Conservation (phyloP, 2,797 vertebrate genomes). For the Clarias platycephalus region DNA sequence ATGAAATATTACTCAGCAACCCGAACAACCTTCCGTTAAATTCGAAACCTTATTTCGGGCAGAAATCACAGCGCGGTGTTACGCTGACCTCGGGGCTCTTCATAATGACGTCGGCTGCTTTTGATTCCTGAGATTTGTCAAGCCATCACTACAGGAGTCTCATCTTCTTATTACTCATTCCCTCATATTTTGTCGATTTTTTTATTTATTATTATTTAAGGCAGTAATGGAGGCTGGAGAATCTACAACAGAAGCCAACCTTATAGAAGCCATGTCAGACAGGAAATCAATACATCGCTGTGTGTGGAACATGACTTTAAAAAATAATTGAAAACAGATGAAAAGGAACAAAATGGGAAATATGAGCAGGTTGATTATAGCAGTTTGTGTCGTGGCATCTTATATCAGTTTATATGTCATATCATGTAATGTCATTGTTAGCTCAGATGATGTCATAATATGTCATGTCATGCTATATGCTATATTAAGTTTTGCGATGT, state of each 20-base stretch:
- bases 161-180: slow-evolving; percentile 37
- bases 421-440: too few relatives aligned
- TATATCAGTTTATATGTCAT: too few relatives aligned
- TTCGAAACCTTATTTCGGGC: neutral
- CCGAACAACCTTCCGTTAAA: neutral
- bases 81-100: slow-evolving; percentile 11
- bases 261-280: slow-evolving; percentile 38
- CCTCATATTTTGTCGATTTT: slow-evolving; percentile 26
- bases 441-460: too few relatives aligned
- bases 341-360: slow-evolving; percentile 42
- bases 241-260: slow-evolving; percentile 25
- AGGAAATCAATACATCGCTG: slow-evolving; percentile 49
- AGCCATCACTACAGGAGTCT: slow-evolving; percentile 4
- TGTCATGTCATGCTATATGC: too few relatives aligned
- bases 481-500: too few relatives aligned
- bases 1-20: neutral
- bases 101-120: neutral
- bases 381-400: too few relatives aligned
- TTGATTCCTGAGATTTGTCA: neutral
- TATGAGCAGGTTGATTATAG: too few relatives aligned
- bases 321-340: slow-evolving; percentile 7
- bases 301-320: slow-evolving; percentile 32
- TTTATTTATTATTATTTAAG: neutral
- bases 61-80: neutral
- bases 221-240: slow-evolving; percentile 36